phyloP scores from a whole-genome alignment of 1,140 invertebrate genomes.

The Musca vetustissima region DNA sequence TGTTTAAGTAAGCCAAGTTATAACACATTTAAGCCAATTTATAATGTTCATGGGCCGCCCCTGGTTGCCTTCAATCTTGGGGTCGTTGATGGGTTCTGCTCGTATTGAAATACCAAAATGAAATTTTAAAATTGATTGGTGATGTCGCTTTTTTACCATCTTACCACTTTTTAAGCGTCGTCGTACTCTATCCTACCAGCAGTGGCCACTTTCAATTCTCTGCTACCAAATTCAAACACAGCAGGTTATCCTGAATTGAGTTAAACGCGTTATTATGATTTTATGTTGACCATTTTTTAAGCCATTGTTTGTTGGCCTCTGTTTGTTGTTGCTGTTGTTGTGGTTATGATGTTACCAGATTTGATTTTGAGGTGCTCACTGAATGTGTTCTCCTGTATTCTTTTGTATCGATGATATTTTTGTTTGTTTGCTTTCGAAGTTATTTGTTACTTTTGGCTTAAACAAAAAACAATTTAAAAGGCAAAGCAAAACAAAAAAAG shows the following conservation, averaged over 20 bases:
- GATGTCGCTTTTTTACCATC: slow-evolving; percentile 5
- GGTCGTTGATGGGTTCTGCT: too few relatives aligned
- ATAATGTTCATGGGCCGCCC: too few relatives aligned
- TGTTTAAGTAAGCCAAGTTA: too few relatives aligned
- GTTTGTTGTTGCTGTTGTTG: neutral
- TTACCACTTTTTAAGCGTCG: neutral
- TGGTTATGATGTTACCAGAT: slow-evolving; percentile 23
- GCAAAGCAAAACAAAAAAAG: too few relatives aligned
- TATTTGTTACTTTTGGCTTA: neutral
- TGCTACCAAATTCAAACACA: slow-evolving; percentile 12
- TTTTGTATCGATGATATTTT: neutral
- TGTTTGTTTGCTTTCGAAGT: neutral
- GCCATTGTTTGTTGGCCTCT: slow-evolving; percentile 2
- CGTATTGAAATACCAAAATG: slow-evolving; percentile 10
- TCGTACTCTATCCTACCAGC: neutral
- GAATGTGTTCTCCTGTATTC: too few relatives aligned
- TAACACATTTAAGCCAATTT: too few relatives aligned
- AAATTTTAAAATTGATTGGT: slow-evolving; percentile 19
- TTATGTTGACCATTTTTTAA: neutral
- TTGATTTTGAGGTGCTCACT: slow-evolving; percentile 2
- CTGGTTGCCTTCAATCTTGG: too few relatives aligned
- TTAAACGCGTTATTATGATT: too few relatives aligned
- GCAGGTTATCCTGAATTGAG: neutral
- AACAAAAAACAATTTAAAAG: neutral
- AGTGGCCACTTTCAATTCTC: too few relatives aligned